Percentiles rank a stretch among this genome's conserved stretches.
phyloP scores from a whole-genome alignment of 2,113 vertebrate genomes.

The mouse (Mus musculus) region DNA sequence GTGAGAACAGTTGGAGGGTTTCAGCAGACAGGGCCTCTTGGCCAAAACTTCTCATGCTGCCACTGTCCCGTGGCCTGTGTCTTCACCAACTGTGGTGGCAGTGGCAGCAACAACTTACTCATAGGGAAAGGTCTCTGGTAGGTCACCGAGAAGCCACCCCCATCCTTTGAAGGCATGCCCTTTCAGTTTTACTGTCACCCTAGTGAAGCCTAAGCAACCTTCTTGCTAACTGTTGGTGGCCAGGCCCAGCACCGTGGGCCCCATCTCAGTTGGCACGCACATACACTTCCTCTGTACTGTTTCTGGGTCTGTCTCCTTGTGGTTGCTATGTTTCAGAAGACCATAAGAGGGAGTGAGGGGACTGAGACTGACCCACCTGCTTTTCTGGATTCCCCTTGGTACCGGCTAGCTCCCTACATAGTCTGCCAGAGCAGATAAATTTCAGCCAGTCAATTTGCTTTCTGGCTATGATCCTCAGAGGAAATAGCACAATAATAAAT shows the following conservation, averaged over 20 bases:
- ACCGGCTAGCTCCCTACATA: not conserved
- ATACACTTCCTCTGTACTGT: not conserved
- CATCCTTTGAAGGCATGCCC: conserved; percentile 71
- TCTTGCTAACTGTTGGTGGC: conserved; percentile 76
- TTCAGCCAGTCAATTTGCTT: conserved; percentile 34
- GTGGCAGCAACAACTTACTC: conserved; percentile 79
- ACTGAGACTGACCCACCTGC: not conserved
- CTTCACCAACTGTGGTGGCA: conserved; percentile 77
- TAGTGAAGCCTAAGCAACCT: conserved; percentile 71
- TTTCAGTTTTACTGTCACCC: conserved; percentile 82
- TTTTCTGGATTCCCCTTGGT: not conserved
- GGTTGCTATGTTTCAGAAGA: conserved; percentile 21
- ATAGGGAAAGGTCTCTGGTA: conserved; percentile 81
- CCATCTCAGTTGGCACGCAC: conserved; percentile 76
- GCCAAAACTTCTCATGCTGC: conserved; percentile 66
- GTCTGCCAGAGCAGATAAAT: not conserved
- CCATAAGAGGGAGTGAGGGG: conserved; percentile 26
- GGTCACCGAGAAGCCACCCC: conserved; percentile 81
- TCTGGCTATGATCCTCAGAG: conserved; percentile 20
- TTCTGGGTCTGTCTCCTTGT: not conserved
- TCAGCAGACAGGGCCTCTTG: conserved; percentile 29
- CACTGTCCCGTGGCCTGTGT: conserved; percentile 62
- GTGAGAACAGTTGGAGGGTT: conserved; percentile 8
- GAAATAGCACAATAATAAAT: conserved; percentile 7
- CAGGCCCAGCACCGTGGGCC: conserved; percentile 43